These are phyloP conservation scores for Diadumene lineata DNA, from an alignment of 92 coral and sea anemone genomes.

Conservation along the genomic window DNA sequence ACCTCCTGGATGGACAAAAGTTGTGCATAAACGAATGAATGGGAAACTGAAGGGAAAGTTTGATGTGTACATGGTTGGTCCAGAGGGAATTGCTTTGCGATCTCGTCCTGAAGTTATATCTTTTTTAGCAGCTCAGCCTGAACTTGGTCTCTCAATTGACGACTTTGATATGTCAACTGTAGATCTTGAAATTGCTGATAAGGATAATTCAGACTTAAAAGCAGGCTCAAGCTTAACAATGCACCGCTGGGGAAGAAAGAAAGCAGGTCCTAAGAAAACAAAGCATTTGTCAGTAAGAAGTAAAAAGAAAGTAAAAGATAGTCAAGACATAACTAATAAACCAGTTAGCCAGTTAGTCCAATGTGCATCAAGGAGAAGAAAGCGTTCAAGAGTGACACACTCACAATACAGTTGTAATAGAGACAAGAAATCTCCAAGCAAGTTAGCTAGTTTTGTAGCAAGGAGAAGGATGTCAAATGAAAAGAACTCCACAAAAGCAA, in stretches of 20 bases:
- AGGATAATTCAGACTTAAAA: not conserved
- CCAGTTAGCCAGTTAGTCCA: slow-evolving; percentile 8
- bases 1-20: slow-evolving; percentile 70
- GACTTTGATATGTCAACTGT: slow-evolving; percentile 37
- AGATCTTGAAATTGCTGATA: slow-evolving; percentile 4
- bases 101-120: slow-evolving; percentile 57
- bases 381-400: not conserved
- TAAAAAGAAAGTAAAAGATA: no score
- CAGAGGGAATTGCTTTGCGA: slow-evolving; percentile 72
- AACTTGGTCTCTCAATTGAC: slow-evolving; percentile 10
- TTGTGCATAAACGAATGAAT: slow-evolving; percentile 48
- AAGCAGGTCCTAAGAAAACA: slow-evolving; percentile 10
- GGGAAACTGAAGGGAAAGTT: slow-evolving; percentile 62
- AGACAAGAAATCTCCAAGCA: no score
- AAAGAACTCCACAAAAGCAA: no score
- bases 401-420: not conserved
- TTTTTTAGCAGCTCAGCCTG: slow-evolving; percentile 31
- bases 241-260: not conserved
- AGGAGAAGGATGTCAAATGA: not conserved
- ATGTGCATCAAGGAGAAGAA: not conserved
- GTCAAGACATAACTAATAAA: slow-evolving; percentile 3
- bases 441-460: not conserved
- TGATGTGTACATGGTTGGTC: slow-evolving; percentile 69
- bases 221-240: not conserved
- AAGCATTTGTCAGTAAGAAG: not conserved